These are phyloP conservation scores for Silurus meridionalis DNA, from an alignment of 2,113 vertebrate genomes.

Conservation along the genomic window DNA sequence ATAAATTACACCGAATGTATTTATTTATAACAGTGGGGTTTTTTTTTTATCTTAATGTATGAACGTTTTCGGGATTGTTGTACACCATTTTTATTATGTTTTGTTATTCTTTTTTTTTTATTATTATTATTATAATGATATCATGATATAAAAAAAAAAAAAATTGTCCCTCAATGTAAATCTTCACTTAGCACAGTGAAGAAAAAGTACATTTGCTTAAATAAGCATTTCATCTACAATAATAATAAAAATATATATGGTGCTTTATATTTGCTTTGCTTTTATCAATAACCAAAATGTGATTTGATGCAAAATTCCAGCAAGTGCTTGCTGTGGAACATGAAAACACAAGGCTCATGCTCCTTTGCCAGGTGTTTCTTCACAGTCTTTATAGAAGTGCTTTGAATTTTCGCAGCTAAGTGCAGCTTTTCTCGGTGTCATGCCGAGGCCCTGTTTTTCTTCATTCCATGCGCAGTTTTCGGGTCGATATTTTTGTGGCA, in stretches of 20 bases:
- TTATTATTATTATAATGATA: not conserved
- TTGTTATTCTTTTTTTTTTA: conserved; percentile 1
- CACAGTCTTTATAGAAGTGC: conserved; percentile 67
- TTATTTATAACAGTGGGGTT: not conserved
- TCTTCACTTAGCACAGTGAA: not conserved
- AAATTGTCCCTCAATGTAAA: not conserved
- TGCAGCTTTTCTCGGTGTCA: conserved; percentile 50
- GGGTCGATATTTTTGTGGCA: not conserved
- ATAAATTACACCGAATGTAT: not conserved
- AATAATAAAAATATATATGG: conserved; percentile 9
- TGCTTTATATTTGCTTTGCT: not conserved
- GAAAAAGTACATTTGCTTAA: not conserved
- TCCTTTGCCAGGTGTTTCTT: conserved; percentile 55
- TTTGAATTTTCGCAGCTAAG: conserved; percentile 72
- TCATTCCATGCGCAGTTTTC: not conserved
- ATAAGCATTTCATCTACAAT: conserved; percentile 7
- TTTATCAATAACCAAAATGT: not conserved
- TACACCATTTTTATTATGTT: not conserved
- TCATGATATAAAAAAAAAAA: not conserved
- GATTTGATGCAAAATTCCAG: conserved; percentile 11
- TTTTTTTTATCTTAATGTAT: not conserved
- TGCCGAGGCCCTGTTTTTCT: not conserved
- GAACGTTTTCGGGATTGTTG: not conserved
- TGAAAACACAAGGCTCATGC: not conserved
- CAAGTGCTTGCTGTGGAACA: not conserved